Evolutionary conservation across 1,140 invertebrate species (phyloP), one percentile per base, ranked within the genome.

Genomic region (Halesus radiatus): DNA sequence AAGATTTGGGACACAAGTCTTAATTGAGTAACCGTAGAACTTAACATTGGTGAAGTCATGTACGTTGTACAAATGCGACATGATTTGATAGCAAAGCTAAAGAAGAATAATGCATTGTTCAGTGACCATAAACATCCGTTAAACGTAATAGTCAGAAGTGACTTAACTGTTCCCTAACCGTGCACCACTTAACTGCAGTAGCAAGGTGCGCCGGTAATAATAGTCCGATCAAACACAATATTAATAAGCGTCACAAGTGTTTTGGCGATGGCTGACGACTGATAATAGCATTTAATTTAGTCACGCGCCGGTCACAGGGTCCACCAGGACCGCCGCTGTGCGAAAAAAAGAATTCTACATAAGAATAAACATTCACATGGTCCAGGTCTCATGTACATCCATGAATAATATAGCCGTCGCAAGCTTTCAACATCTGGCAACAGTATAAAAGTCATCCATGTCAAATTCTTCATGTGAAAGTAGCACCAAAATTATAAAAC

Each of bases 271-370:
- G 68, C 10, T 20, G 16, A 5, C 37, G 68, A 72, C 53, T 72
- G 26, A 72, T 72, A 72, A 72, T 52, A 72, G 6, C 52, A 53
- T 50, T 72, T 72, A 52, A 72, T 72, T 52, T 52, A 45, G 23
- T 26, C 68, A 72, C 68, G 68, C 68, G 15, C 7, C 10, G 50
- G 50, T 68, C 16, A 50, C 8, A 3, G 6, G 29, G 8, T 45
- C 10, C 8, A 45, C 7, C 37, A 45, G 37, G 10, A 45, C 10
- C 37, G 37, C 32, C 2, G 5, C 32, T 32, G 37, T 45, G 37
- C 37, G 37, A 13, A 45, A 37, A 37, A 37, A 37, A n/a, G n/a
- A n/a, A n/a, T n/a, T n/a, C n/a, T n/a, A n/a, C n/a, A n/a, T n/a
- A n/a, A 3, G 7, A 32, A 32, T 32, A 32, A 32, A 32, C n/a